These are phyloP conservation scores for Schizopygopsis malacanthus DNA, from an alignment of 2,797 vertebrate genomes.

Conservation along the genomic window DNA sequence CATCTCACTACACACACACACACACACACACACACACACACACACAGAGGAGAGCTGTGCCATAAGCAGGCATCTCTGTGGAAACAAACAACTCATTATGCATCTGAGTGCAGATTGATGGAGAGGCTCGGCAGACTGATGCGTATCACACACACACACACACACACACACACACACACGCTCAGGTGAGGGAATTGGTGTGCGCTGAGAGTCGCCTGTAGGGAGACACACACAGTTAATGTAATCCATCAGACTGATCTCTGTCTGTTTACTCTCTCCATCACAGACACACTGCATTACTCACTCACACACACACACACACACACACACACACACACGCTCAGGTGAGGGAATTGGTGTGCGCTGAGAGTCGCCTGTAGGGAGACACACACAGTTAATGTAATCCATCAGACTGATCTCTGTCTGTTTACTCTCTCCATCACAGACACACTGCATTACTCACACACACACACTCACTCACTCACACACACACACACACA, in stretches of 20 bases:
- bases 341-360: background rate
- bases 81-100: constrained; percentile 56
- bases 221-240: background rate
- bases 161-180: constrained; percentile 37
- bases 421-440: constrained; percentile 31
- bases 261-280: constrained; percentile 26
- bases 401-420: constrained; percentile 36
- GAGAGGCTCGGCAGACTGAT: constrained; percentile 29
- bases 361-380: constrained; percentile 8
- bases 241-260: constrained; percentile 38
- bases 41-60: background rate
- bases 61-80: constrained; percentile 28
- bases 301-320: background rate
- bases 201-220: constrained; percentile 3
- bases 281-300: constrained; percentile 16
- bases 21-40: background rate
- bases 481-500: too few relatives aligned
- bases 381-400: background rate
- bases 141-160: constrained; percentile 6
- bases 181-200: background rate
- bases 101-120: constrained; percentile 44
- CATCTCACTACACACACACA: background rate
- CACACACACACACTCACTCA: constrained; percentile 10
- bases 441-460: constrained; percentile 20
- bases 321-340: background rate